These are phyloP conservation scores for Druon quercuslanigerum DNA, from an alignment of 1,140 invertebrate species.

Conservation along the genomic window DNA sequence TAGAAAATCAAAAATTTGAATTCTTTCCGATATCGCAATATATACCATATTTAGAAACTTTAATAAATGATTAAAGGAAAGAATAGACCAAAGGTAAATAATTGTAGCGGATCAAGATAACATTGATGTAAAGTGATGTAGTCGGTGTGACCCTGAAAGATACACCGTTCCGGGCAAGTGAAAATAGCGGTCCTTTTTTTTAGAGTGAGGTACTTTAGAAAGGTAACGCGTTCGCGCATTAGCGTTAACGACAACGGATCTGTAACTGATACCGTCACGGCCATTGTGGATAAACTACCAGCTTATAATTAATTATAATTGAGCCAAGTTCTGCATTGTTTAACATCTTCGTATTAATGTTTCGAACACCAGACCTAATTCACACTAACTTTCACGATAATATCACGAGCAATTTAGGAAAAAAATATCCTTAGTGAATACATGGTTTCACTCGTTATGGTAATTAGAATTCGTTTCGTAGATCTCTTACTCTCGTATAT, in stretches of 20 bases:
- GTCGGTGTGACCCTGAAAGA: neutral
- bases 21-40: no score
- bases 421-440: neutral
- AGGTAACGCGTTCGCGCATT: constrained; percentile 24
- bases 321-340: constrained; percentile 35
- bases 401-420: constrained; percentile 15
- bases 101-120: neutral
- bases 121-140: neutral
- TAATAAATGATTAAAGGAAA: no score
- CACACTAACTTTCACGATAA: constrained; percentile 34
- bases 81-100: neutral
- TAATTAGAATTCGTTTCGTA: neutral
- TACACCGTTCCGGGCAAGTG: neutral
- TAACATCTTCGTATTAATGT: constrained; percentile 36
- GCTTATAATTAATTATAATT: constrained; percentile 46
- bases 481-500: neutral
- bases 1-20: no score
- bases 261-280: constrained; percentile 28
- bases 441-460: neutral
- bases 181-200: constrained; percentile 28
- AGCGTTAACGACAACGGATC: constrained; percentile 30
- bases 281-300: constrained; percentile 15
- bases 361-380: constrained; percentile 36
- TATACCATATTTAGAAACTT: no score
- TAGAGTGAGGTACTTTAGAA: constrained; percentile 10